Evolutionary conservation across 2,113 vertebrate genomes (phyloP).

Genomic region (Penelope pileata): DNA sequence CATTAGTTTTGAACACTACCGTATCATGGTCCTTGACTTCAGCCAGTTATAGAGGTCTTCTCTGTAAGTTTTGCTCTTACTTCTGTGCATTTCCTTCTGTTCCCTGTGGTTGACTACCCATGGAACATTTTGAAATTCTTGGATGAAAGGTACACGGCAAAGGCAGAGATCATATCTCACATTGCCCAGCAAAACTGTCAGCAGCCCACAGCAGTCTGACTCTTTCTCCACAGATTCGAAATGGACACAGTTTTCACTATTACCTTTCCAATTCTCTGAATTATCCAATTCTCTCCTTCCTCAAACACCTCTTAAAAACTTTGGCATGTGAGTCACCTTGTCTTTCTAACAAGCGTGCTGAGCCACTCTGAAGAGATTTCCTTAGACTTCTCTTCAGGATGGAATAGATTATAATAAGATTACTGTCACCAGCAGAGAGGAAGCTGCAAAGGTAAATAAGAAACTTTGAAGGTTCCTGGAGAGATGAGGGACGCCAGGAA

Average conservation of each 20-base stretch:
- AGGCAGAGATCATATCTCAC: neutral
- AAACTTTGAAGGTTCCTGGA: constrained; percentile 28
- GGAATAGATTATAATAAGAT: constrained; percentile 56
- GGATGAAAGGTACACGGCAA: neutral
- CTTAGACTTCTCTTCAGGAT: constrained; percentile 37
- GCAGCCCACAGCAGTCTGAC: neutral
- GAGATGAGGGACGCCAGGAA: neutral
- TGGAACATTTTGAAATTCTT: neutral
- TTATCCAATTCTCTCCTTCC: neutral
- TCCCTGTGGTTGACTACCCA: neutral
- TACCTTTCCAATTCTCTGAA: neutral
- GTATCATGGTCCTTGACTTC: neutral
- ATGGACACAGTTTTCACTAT: neutral
- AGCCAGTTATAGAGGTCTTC: neutral
- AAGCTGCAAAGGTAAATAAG: constrained; percentile 56
- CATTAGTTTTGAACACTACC: neutral
- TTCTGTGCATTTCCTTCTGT: neutral
- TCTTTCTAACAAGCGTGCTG: neutral
- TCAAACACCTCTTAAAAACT: constrained; percentile 6
- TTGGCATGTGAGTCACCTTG: neutral
- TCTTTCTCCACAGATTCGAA: neutral
- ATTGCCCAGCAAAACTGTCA: neutral
- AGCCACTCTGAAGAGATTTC: neutral
- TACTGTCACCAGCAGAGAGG: neutral
- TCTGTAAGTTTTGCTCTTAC: neutral